A percentile compares a stretch with the other conserved stretches of the same genome.
Evolutionary conservation across 1,140 invertebrate species (phyloP).

Genomic region (Phocides pigmalion): DNA sequence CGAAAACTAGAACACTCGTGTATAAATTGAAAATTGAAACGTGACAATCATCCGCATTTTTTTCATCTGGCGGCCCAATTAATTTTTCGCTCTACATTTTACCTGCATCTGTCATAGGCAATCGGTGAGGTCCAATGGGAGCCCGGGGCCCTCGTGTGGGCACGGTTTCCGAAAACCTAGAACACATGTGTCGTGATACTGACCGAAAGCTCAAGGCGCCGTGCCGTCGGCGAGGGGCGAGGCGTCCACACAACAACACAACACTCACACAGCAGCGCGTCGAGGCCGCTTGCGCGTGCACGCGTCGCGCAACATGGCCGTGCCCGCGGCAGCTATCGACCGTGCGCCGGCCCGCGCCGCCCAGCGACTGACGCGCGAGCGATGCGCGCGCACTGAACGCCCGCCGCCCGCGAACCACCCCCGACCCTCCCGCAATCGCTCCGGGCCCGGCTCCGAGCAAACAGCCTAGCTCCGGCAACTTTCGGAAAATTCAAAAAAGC

Average conservation of each 20-base stretch:
- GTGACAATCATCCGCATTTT: conserved; percentile 5
- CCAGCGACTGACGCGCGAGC: conserved; percentile 77
- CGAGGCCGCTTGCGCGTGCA: conserved; percentile 63
- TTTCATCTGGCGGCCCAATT: conserved; percentile 1
- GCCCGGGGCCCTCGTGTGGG: background rate
- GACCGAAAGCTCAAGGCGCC: conserved; percentile 57
- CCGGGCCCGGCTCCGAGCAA: conserved; percentile 45
- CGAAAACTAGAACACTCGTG: conserved; percentile 18
- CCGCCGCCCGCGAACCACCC: conserved; percentile 40
- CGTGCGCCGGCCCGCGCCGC: conserved; percentile 75
- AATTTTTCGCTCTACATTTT: conserved; percentile 9
- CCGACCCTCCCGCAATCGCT: conserved; percentile 42
- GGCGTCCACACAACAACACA: conserved; percentile 53
- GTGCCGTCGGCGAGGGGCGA: conserved; percentile 41
- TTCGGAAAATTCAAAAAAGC: conserved; percentile 41
- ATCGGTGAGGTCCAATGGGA: conserved; percentile 16
- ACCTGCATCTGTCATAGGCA: conserved; percentile 38
- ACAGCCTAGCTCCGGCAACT: conserved; percentile 43
- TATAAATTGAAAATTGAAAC: conserved; percentile 16
- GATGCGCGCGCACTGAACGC: conserved; percentile 68
- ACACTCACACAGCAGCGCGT: conserved; percentile 57
- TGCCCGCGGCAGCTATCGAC: conserved; percentile 73
- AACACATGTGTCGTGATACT: conserved; percentile 40
- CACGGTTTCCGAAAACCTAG: background rate
- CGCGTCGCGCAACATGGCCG: conserved; percentile 67